Conservation (phyloP, 1,140 invertebrate species). For the Drosophila pallidifrons region DNA sequence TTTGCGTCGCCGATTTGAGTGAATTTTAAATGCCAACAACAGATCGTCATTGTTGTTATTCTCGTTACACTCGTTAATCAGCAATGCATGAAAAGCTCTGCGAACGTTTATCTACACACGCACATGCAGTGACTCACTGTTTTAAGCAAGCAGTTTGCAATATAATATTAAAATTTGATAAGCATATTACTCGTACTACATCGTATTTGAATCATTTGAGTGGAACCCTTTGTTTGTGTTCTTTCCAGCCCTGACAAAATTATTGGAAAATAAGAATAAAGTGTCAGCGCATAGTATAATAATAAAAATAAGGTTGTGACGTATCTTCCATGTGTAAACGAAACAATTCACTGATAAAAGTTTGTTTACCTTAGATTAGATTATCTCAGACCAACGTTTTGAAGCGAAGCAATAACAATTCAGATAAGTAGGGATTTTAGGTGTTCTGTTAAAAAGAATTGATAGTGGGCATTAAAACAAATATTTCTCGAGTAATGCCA, state of each 20-base stretch:
- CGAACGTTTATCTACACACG: neutral
- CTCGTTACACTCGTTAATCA: conserved; percentile 8
- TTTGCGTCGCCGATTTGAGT: conserved; percentile 16
- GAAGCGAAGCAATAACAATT: neutral
- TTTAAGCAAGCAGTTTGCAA: too few relatives aligned
- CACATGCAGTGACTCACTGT: neutral
- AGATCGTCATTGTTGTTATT: neutral
- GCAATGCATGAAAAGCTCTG: conserved; percentile 9
- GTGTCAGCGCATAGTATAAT: neutral
- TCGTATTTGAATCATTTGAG: neutral
- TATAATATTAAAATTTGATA: too few relatives aligned
- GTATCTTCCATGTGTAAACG: too few relatives aligned
- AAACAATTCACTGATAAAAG: neutral
- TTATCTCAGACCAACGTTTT: neutral
- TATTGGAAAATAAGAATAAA: neutral
- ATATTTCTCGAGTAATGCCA: too few relatives aligned
- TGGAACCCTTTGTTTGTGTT: neutral
- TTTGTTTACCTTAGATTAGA: neutral
- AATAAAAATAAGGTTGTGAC: neutral
- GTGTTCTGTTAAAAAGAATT: neutral
- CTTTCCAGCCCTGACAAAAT: conserved; percentile 11
- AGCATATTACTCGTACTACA: too few relatives aligned
- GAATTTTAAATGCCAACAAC: neutral
- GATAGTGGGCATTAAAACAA: too few relatives aligned
- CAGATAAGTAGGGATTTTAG: too few relatives aligned